Base-by-base conservation (phyloP, 2,113 vertebrate species). In the Ptychochromis oligacanthus region DNA sequence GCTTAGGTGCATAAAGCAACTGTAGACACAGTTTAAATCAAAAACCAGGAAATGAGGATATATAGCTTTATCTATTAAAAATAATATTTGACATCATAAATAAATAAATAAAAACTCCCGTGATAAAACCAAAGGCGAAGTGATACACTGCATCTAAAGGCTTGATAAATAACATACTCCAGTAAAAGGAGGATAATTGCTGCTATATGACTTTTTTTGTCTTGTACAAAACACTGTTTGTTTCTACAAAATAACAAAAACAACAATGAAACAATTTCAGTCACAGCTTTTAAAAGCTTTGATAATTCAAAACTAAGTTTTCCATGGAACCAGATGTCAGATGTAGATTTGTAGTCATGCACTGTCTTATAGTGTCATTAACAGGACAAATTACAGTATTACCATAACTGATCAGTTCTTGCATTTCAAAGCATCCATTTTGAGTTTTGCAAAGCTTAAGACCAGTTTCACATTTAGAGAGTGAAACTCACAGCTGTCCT, bases 51-150 rank as follows among this genome's bases (percentile, higher is more conserved):
- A 70, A 28, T 26, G 26, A 52, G 26, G 15, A 6, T n/a, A n/a
- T n/a, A 72, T 72, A 72, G 67, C 67, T 72, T 72, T 54, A 54
- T 72, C 52, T 54, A 34, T 72, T 14, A 34, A 54, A 58, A 31
- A 13, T 14, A n/a, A 34, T 54, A 72, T 54, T 72, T 72, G 54
- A 54, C 46, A n/a, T 54, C 49, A 28, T 70, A 31, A 28, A 12
- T 31, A 18, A 20, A 28, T 43, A 2, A 52, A 72, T 54, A 34
- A 34, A 34, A 6, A 20, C 5, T 72, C 52, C 46, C 34, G 67
- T n/a, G 67, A 72, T 72, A 20, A 72, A 72, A 54, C 67, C 67
- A 72, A 72, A 54, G 46, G 46, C 34, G 20, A 72, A 34, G 11
- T 14, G 11, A 72, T 18, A 54, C 18, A 18, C 46, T 54, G 67